These are phyloP conservation scores for Onychomys torridus DNA, from an alignment of 2,797 vertebrate species.

Conservation along the genomic window DNA sequence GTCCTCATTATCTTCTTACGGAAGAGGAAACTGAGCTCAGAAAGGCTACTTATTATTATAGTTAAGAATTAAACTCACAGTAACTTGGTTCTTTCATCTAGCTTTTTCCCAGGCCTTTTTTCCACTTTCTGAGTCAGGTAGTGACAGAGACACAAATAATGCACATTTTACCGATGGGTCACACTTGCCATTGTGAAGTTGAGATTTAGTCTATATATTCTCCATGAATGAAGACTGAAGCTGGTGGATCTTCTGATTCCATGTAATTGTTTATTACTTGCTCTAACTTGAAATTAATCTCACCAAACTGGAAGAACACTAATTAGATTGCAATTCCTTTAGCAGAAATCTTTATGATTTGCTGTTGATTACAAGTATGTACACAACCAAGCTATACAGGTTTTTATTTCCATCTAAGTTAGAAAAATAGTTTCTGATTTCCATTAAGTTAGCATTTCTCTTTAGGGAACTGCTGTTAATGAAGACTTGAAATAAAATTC, in stretches of 20 bases:
- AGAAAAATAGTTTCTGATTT: conserved; percentile 82
- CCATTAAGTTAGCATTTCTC: conserved; percentile 82
- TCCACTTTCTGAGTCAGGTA: not conserved
- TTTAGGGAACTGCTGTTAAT: conserved; percentile 83
- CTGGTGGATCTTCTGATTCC: conserved; percentile 50
- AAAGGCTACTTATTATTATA: not conserved
- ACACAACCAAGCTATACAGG: conserved; percentile 74
- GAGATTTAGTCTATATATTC: conserved; percentile 52
- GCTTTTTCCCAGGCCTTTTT: not conserved
- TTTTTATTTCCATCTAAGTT: conserved; percentile 67
- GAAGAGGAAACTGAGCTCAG: not conserved
- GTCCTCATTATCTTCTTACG: not conserved
- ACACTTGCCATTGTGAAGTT: conserved; percentile 38
- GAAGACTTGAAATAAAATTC: conserved; percentile 86
- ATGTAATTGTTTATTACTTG: conserved; percentile 45
- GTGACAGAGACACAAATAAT: not conserved
- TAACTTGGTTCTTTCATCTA: not conserved
- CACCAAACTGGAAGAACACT: conserved; percentile 61
- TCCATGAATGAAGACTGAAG: conserved; percentile 52
- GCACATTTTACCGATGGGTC: not conserved
- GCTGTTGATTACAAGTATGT: conserved; percentile 81
- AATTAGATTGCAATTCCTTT: conserved; percentile 80
- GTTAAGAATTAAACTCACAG: not conserved
- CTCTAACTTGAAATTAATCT: conserved; percentile 72
- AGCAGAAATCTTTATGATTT: conserved; percentile 74